phyloP scores from a whole-genome alignment of 2,888 invertebrate genomes.

The Carterocephalus palaemon region DNA sequence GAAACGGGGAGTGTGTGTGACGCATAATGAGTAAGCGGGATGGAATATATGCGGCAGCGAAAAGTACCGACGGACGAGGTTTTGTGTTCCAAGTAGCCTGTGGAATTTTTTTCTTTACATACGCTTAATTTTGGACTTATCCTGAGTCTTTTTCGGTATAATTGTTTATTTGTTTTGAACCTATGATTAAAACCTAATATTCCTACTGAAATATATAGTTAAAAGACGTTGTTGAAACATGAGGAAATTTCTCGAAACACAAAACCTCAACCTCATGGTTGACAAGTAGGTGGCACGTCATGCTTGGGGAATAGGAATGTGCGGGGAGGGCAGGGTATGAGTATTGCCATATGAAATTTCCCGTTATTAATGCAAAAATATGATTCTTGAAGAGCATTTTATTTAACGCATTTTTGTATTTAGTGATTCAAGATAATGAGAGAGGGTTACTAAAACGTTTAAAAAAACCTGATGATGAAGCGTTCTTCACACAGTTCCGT shows the following conservation, averaged over 20 bases:
- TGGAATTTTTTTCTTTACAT: conserved; percentile 45
- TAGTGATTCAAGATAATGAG: too few species aligned
- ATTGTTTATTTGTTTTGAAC: not conserved
- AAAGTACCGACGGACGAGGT: conserved; percentile 52
- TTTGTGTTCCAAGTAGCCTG: conserved; percentile 63
- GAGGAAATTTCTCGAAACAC: conserved; percentile 58
- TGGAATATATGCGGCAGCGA: conserved; percentile 43
- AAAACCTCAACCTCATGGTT: conserved; percentile 63
- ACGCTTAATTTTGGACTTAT: not conserved
- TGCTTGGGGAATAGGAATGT: conserved; percentile 27
- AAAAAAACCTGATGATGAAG: too few species aligned
- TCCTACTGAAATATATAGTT: not conserved
- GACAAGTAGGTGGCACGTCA: conserved; percentile 45
- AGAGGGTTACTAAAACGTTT: too few species aligned
- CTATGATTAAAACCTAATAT: not conserved
- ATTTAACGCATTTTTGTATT: too few species aligned
- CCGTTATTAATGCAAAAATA: conserved; percentile 32
- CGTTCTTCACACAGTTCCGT: too few species aligned
- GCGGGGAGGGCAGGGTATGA: conserved; percentile 9
- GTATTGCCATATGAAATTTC: conserved; percentile 23
- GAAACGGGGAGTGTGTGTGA: conserved; percentile 34
- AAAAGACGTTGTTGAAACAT: conserved; percentile 1
- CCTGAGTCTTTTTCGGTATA: not conserved
- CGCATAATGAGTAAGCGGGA: conserved; percentile 53
- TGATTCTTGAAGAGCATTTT: too few species aligned